phyloP scores from a whole-genome alignment of 2,888 invertebrate species.

The Euproctis similis region DNA sequence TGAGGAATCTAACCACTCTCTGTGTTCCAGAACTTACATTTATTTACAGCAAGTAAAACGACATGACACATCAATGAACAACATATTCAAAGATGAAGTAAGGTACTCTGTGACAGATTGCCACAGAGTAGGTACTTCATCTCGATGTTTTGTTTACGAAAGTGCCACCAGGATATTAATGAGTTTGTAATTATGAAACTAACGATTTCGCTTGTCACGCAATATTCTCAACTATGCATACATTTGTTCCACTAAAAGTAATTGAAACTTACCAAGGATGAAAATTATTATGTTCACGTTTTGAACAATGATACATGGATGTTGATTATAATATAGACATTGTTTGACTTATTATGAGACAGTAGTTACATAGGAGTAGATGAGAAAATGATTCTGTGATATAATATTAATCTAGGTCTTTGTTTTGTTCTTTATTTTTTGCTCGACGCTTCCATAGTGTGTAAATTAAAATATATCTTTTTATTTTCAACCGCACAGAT shows the following conservation, averaged over 20 bases:
- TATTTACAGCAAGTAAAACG: background rate
- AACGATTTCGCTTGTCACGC: constrained; percentile 24
- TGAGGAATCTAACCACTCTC: background rate
- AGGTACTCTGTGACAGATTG: constrained; percentile 18
- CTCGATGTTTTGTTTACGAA: constrained; percentile 16
- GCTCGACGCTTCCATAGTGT: no score
- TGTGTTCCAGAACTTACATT: background rate
- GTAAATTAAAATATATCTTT: no score
- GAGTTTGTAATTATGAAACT: constrained; percentile 31
- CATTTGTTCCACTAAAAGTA: constrained; percentile 22
- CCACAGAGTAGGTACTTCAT: no score
- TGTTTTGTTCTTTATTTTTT: no score
- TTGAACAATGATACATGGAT: constrained; percentile 11
- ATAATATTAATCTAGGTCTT: background rate
- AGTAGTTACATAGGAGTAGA: no score
- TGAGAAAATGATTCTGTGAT: background rate
- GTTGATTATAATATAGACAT: no score
- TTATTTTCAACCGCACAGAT: no score
- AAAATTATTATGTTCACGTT: constrained; percentile 18
- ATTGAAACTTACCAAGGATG: constrained; percentile 22
- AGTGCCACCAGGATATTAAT: constrained; percentile 26
- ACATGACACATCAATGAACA: background rate
- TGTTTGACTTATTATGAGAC: no score
- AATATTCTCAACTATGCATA: constrained; percentile 24
- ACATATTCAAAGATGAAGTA: background rate